These are phyloP conservation scores for Polymixis lichenea DNA, from an alignment of 2,888 invertebrate genomes.

Conservation along the genomic window DNA sequence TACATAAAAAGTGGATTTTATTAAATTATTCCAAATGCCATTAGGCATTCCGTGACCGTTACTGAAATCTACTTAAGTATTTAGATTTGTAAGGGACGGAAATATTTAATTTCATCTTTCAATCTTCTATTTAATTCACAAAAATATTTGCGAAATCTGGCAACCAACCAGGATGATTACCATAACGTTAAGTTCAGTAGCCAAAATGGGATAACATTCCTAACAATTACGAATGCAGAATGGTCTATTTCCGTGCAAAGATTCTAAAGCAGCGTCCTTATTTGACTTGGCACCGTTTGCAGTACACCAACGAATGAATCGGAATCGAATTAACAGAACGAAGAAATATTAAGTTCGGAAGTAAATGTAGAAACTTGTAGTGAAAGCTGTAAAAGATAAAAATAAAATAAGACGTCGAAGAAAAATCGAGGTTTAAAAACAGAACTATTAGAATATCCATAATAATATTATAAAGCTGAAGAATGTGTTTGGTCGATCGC, in stretches of 20 bases:
- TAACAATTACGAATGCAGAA: slow-evolving; percentile 2
- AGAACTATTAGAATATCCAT: neutral
- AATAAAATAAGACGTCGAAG: too few relatives aligned
- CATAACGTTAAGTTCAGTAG: neutral
- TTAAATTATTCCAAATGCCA: slow-evolving; percentile 30
- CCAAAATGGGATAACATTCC: slow-evolving; percentile 11
- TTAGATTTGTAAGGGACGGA: neutral
- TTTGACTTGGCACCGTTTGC: slow-evolving; percentile 21
- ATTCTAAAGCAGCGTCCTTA: slow-evolving; percentile 4
- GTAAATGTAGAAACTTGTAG: neutral
- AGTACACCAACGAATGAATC: slow-evolving; percentile 11
- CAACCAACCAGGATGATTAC: neutral
- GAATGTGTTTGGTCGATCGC: too few relatives aligned
- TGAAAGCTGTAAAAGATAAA: neutral
- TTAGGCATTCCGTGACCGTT: slow-evolving; percentile 20
- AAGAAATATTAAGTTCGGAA: neutral
- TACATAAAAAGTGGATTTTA: slow-evolving; percentile 7
- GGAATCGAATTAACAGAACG: slow-evolving; percentile 6
- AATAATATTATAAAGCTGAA: too few relatives aligned
- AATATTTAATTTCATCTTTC: slow-evolving; percentile 27
- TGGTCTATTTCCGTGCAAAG: slow-evolving; percentile 11
- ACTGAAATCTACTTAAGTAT: slow-evolving; percentile 33
- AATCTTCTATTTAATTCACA: neutral
- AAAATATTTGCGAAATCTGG: slow-evolving; percentile 12
- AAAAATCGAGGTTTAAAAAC: neutral